Evolutionary conservation across 2,797 vertebrate species (phyloP).

Genomic region (Florisuga fusca): DNA sequence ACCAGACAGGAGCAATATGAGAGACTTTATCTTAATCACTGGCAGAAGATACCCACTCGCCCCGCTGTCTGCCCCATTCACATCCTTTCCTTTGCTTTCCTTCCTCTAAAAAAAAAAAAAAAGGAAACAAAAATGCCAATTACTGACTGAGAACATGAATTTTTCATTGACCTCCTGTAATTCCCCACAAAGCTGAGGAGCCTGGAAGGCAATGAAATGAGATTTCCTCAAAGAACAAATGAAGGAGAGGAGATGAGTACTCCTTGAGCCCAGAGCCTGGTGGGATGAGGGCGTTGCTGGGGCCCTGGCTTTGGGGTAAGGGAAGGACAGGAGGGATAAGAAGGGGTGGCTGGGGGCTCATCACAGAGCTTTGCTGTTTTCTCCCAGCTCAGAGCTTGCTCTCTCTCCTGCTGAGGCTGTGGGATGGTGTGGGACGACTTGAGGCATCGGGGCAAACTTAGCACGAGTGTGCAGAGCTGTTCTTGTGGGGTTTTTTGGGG

Average conservation of each 20-base stretch:
- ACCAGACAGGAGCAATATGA: background rate
- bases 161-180: constrained; percentile 67
- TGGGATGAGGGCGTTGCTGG: background rate
- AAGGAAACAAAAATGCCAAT: constrained; percentile 45
- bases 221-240: constrained; percentile 38
- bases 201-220: constrained; percentile 44
- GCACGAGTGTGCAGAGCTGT: background rate
- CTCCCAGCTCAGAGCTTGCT: background rate
- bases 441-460: background rate
- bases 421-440: background rate
- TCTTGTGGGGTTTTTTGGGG: background rate
- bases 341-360: background rate
- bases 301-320: background rate
- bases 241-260: background rate
- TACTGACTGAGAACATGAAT: constrained; percentile 56
- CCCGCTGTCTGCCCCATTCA: constrained; percentile 29
- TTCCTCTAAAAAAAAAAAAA: background rate
- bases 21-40: constrained; percentile 34
- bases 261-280: background rate
- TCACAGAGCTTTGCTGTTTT: background rate
- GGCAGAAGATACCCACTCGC: constrained; percentile 9
- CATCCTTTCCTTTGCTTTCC: constrained; percentile 37
- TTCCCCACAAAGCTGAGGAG: constrained; percentile 40
- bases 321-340: background rate
- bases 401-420: background rate